Evolutionary conservation across 2,888 invertebrate genomes (phyloP), one percentile per base, ranked within the genome.

Genomic region (Romanomermis culicivorax): DNA sequence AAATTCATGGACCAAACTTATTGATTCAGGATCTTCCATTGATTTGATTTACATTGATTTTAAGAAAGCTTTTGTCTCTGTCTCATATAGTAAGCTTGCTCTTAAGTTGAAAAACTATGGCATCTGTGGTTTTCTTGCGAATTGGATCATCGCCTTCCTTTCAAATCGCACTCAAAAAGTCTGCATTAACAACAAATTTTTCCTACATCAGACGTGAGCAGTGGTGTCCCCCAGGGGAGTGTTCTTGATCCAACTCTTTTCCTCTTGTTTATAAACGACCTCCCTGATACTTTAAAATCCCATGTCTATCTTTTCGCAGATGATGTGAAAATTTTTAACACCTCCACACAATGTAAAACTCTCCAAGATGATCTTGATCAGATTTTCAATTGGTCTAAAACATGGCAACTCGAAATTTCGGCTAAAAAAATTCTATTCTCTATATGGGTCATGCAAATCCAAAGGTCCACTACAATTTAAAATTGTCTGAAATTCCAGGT

Each of bases 181-280:
- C 7, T 7, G 47, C 14, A 20, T 47, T 11, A 23, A 23, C 7
- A 11, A 47, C 4, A 7, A 11, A 7, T 47, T n/a, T 23, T 47
- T 20, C 7, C 4, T 14, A 7, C 20, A n/a, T 47, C 11, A 7
- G 14, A 11, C 23, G 47, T 47, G 11, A 47, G 4, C 14, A 47
- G 47, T 20, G 47, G 47, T 11, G 47, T 47, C 47, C 11, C 20
- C 47, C 47, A 47, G 20, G 47, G 47, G 20, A 47, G 47, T 47
- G 36, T 36, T 17, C 36, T 36, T 36, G 36, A 17, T 11, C 36
- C 36, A 11, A 36, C 36, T 7, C 36, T 47, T 20, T 47, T 47
- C 20, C 20, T 20, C 4, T 7, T 47, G 11, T 47, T n/a, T 47
- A 47, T 47, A 47, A 47, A 47, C 20, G 47, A 47, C 20, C 7